A percentile compares a stretch with the other conserved stretches of the same genome.
Conservation (phyloP, 2,888 invertebrate genomes). For the Argyresthia albistria region DNA sequence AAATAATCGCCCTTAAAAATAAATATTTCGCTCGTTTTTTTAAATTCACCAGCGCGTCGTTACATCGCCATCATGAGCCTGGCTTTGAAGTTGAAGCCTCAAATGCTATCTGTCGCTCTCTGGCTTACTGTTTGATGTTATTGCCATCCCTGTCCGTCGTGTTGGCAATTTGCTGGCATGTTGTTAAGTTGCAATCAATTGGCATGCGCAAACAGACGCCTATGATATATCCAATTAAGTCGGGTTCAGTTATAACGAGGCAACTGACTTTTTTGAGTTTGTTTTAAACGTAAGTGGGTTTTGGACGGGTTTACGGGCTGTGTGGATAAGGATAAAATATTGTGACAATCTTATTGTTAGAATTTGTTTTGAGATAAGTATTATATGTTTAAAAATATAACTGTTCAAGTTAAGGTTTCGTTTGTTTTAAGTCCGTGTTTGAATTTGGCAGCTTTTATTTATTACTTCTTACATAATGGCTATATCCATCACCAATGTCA, state of each 20-base stretch:
- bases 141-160: constrained; percentile 31
- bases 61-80: constrained; percentile 37
- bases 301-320: background rate
- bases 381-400: too few relatives aligned
- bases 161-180: constrained; percentile 65
- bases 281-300: background rate
- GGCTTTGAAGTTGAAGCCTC: constrained; percentile 18
- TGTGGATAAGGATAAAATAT: background rate
- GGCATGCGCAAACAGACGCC: constrained; percentile 72
- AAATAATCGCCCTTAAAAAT: constrained; percentile 32
- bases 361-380: too few relatives aligned
- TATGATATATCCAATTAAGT: constrained; percentile 71
- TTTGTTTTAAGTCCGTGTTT: too few relatives aligned
- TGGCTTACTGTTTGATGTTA: constrained; percentile 1
- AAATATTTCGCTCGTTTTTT: constrained; percentile 18
- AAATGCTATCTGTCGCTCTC: constrained; percentile 19
- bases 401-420: too few relatives aligned
- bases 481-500: too few relatives aligned
- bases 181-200: constrained; percentile 73
- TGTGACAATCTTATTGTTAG: too few relatives aligned
- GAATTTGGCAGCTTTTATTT: too few relatives aligned
- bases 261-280: constrained; percentile 1
- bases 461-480: too few relatives aligned
- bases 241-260: background rate
- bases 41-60: constrained; percentile 33